Evolutionary conservation across 2,113 vertebrate species (phyloP), one percentile per base, ranked within the genome.

Genomic region (Patagioenas fasciata): DNA sequence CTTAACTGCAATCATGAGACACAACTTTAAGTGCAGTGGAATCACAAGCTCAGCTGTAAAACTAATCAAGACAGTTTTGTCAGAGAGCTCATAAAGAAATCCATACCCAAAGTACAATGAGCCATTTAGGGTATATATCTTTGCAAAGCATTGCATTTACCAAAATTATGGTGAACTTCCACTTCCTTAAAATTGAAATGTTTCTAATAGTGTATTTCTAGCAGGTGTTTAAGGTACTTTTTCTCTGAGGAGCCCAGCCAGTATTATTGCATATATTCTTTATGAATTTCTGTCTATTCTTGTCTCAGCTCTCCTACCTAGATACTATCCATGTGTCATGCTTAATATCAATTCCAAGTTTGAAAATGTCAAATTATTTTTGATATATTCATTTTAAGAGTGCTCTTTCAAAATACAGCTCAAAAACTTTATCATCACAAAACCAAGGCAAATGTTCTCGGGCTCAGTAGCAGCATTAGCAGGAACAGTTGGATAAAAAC

Each of bases 281-380:
- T 62, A 48, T 90, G 57, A 91, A 67, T 66, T 60, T 75, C 81
- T 93, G 65, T 89, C 83, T 58, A 10, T 85, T 80, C 61, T 9
- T 47, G 64, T 83, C 62, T 80, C 72, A 84, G 61, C 70, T 74
- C 1, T 32, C 66, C 82, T 40, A 50, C 56, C 3, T 74, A 16
- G 34, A 65, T 5, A 15, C n/a, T n/a, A 57, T 60, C 82, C 82
- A 82, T 79, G 56, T 69, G 65, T 57, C 96, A 67, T 2, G 23
- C 36, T 89, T 82, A 73, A 75, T 77, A 88, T 5, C 62, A 67
- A 54, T 58, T 91, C 66, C 62, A 50, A 32, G 18, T 31, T 51
- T 26, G 80, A 91, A 96, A 95, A 91, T 85, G 72, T 72, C 71
- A 83, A 57, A 80, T 89, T 93, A 56, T 83, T 94, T 93, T 60